Evolutionary conservation across 2,113 vertebrate genomes (phyloP), one percentile per base, ranked within the genome.

Genomic region (Mormoops blainvillei): DNA sequence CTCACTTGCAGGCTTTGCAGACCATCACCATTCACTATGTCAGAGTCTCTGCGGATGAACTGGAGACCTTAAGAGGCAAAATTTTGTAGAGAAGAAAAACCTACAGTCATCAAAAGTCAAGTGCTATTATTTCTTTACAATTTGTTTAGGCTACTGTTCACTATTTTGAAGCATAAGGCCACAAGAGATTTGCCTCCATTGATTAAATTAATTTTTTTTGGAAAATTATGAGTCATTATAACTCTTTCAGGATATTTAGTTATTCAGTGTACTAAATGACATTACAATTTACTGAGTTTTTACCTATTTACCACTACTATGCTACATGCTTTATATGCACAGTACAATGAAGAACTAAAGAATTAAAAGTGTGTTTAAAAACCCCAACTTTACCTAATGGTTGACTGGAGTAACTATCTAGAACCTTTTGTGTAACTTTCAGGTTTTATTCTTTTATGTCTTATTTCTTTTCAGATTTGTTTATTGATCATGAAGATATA

Each of bases 401-500:
- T 67, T 71, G 13, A 31, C 94, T 95, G 22, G 0, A 76, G 24
- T 45, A 52, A 31, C 67, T 95, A 2, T 20, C 93, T 45, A 89
- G 20, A 80, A 96, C 54, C 41, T n/a, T 96, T 82, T 67, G n/a
- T 89, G 67, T 54, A 90, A 48, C 36, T 80, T 98, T 94, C 89
- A 26, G 28, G 92, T 86, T 91, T 31, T 95, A 31, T 50, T 38
- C 36, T 82, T 52, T 86, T 80, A 74, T 97, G 94, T 93, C 43
- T 90, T 94, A 38, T 88, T 91, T 98, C 48, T 87, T 89, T 89
- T 70, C 97, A 99, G 98, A 97, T 97, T 98, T 98, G 24, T 96
- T 0, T 95, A 90, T 98, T 94, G 97, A 98, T 87, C 98, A 98
- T 10, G 98, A 97, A 96, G 95, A 99, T 89, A 56, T 98, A 67